Evolutionary conservation across 2,888 invertebrate genomes (phyloP).

Genomic region (Ellobium chinense): DNA sequence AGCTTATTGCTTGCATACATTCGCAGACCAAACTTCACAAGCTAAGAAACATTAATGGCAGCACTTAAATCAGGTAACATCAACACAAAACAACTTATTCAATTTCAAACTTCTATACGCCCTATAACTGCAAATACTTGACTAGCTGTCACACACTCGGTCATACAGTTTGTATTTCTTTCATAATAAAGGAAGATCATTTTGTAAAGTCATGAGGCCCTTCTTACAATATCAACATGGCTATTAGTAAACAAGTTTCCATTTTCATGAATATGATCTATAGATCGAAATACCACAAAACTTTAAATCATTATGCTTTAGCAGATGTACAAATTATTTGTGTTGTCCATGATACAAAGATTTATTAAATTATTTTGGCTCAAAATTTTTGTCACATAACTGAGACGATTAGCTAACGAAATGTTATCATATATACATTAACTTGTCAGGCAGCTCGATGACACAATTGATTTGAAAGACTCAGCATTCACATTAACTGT

Average conservation of each 20-base stretch:
- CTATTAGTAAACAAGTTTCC: neutral
- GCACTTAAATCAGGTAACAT: neutral
- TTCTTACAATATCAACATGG: conserved; percentile 23
- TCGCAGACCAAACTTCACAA: too few relatives aligned
- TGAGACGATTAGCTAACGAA: too few relatives aligned
- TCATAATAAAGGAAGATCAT: conserved; percentile 28
- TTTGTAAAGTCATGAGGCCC: conserved; percentile 22
- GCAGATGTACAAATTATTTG: neutral
- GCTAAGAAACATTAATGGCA: too few relatives aligned
- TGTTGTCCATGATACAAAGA: too few relatives aligned
- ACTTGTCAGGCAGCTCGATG: conserved; percentile 5
- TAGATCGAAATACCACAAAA: neutral
- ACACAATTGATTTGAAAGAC: conserved; percentile 38
- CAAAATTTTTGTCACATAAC: too few relatives aligned
- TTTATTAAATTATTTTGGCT: too few relatives aligned
- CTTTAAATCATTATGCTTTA: neutral
- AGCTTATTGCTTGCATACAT: too few relatives aligned
- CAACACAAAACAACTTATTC: neutral
- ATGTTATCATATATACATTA: too few relatives aligned
- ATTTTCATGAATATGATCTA: neutral
- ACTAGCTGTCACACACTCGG: conserved; percentile 18
- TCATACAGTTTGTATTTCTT: neutral
- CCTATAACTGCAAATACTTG: too few relatives aligned
- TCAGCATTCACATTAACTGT: conserved; percentile 15
- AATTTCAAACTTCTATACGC: too few relatives aligned